Percentiles rank a stretch among this genome's conserved stretches.
phyloP scores from a whole-genome alignment of 2,888 invertebrate species.

The Eristalis pertinax region DNA sequence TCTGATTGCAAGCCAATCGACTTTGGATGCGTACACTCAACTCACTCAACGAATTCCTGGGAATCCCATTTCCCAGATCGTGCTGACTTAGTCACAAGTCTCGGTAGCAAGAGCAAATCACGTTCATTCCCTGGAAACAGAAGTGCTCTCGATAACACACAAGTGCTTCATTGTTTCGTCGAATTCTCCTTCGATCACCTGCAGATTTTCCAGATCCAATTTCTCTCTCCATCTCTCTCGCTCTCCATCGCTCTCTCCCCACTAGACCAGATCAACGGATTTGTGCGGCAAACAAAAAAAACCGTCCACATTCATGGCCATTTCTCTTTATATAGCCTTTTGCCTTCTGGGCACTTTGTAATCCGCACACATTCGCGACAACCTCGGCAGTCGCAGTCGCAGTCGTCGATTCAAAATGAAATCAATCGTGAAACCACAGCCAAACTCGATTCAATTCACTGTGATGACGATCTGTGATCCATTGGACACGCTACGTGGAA shows the following conservation, averaged over 20 bases:
- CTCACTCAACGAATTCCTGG: no score
- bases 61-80: no score
- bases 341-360: neutral
- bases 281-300: conserved; percentile 45
- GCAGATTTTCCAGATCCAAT: conserved; percentile 12
- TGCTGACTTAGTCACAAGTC: no score
- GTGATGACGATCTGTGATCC: neutral
- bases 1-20: no score
- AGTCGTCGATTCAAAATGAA: conserved; percentile 72
- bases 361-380: conserved; percentile 28
- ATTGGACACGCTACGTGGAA: conserved; percentile 31
- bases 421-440: conserved; percentile 75
- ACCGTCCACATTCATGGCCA: conserved; percentile 60
- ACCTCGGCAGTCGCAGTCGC: no score
- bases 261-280: conserved; percentile 33
- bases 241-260: neutral
- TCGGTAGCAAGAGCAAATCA: no score
- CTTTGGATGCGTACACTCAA: no score
- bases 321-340: conserved; percentile 19
- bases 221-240: neutral
- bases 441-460: conserved; percentile 30
- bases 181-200: conserved; percentile 1
- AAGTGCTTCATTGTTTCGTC: no score
- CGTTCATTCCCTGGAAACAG: no score
- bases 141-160: no score